Evolutionary conservation across 2,888 invertebrate genomes (phyloP).

Genomic region (Tinea pellionella): DNA sequence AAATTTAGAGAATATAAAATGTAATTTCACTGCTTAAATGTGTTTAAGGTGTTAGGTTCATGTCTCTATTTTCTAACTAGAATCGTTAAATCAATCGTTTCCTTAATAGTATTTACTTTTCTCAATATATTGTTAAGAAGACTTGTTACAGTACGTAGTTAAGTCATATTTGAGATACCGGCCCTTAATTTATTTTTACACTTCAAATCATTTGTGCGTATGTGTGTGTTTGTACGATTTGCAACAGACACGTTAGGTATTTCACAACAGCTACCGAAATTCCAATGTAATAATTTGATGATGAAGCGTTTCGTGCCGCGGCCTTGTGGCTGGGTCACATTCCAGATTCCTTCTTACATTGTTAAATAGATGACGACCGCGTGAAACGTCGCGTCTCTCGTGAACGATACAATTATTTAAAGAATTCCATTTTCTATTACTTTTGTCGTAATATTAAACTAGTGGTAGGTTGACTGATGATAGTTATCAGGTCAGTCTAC

Average conservation of each 20-base stretch:
- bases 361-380: constrained; percentile 31
- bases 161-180: too few species aligned
- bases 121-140: too few species aligned
- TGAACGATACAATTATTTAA: constrained; percentile 9
- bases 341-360: constrained; percentile 59
- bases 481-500: too few species aligned
- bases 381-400: constrained; percentile 12
- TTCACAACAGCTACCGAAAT: constrained; percentile 15
- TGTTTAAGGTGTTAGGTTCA: too few species aligned
- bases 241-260: constrained; percentile 11
- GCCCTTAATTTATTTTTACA: not conserved
- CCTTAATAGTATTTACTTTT: too few species aligned
- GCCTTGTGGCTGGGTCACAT: constrained; percentile 64
- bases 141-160: too few species aligned
- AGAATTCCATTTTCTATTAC: constrained; percentile 1
- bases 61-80: too few species aligned
- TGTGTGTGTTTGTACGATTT: not conserved
- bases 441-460: not conserved
- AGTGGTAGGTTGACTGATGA: too few species aligned
- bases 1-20: not conserved
- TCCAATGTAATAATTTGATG: constrained; percentile 11
- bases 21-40: not conserved
- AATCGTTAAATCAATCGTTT: too few species aligned
- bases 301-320: constrained; percentile 20
- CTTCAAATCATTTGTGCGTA: not conserved